Base-by-base conservation (phyloP, 2,888 invertebrate genomes). In the Hypomecis atomaria region DNA sequence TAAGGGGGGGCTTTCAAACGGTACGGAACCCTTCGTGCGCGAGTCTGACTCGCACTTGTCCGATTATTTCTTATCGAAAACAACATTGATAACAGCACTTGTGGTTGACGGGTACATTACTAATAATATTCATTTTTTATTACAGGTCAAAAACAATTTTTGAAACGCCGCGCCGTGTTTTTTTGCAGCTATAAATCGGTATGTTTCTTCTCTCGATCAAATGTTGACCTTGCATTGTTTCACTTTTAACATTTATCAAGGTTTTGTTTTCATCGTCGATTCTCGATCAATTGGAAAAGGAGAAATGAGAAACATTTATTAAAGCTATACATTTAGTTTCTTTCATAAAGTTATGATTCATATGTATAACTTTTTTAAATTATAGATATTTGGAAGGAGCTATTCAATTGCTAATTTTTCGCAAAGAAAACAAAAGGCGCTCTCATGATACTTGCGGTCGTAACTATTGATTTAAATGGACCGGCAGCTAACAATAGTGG, bases 401-500 rank as follows among this genome's bases (percentile, higher is more conserved):
- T 34, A 57, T 60, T 60, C 56, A 65, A 48, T 65, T 65, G 65
- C 45, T 50, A 48, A 59, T 65, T 65, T 65, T 60, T 45, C n/a
- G 13, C 47, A 37, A 53, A 56, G 52, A 49, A 55, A 57, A 60
- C 58, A 63, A 63, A 63, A 58, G 58, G 36, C 40, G 55, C 9
- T 64, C 65, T 68, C 66, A 63, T 65, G 66, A 69, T 67, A 68
- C 59, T 49, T 40, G 59, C 79, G 82, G 83, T 78, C 77, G 81
- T 79, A 80, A 79, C 83, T 81, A 75, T 80, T 85, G 86, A 88
- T 87, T 87, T 87, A 88, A 87, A 79, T 77, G 85, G 79, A 77
- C 73, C 83, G 80, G 81, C 76, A 78, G 79, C 83, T 82, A 89
- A 91, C 90, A 90, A 89, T 89, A 90, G 88, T 86, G 79, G 86